Evolutionary conservation across 2,797 vertebrate species (phyloP), one percentile per base, ranked within the genome.

Genomic region (Poecilia wingei): DNA sequence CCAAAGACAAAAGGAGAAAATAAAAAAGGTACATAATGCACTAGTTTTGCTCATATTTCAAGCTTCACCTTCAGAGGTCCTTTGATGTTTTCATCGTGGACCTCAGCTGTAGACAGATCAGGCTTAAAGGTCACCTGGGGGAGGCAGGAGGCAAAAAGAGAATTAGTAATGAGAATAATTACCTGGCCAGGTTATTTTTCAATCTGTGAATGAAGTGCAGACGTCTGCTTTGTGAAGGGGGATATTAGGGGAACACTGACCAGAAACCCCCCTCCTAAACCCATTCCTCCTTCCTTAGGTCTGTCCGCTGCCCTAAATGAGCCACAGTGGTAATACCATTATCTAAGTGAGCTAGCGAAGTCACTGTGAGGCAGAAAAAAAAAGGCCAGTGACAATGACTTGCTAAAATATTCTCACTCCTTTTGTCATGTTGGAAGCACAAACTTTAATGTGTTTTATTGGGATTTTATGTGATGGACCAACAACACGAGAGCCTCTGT

Each of bases 51-150:
- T 55, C 46, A 39, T 59, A 28, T 45, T 49, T 88, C 61, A 81
- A 49, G 80, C 46, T 93, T 91, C 91, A 97, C 96, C 96, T 96
- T 96, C 51, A 97, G 86, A 81, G 92, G 91, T 66, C 96, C 96
- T 94, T 95, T 95, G 91, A 97, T 96, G 93, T 95, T 93, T 76
- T 96, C 96, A 86, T 97, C 96, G 6, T 96, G 95, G 68, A 96
- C 95, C 92, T 96, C 96, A 1, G 93, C 93, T 10, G 96, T 96
- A 64, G 95, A 94, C 72, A 95, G 93, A 86, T 96, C 94, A 75
- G 93, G 92, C 90, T 95, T 96, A 93, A 97, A 96, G 93, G 96
- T 96, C 91, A 96, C 96, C 96, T 97, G 90, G 14, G 71, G 75
- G 80, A 55, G 45, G 66, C 25, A 71, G 78, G 82, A 74, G 73